Base-by-base conservation (phyloP, 2,797 vertebrate genomes). In the Buceros bicornis region DNA sequence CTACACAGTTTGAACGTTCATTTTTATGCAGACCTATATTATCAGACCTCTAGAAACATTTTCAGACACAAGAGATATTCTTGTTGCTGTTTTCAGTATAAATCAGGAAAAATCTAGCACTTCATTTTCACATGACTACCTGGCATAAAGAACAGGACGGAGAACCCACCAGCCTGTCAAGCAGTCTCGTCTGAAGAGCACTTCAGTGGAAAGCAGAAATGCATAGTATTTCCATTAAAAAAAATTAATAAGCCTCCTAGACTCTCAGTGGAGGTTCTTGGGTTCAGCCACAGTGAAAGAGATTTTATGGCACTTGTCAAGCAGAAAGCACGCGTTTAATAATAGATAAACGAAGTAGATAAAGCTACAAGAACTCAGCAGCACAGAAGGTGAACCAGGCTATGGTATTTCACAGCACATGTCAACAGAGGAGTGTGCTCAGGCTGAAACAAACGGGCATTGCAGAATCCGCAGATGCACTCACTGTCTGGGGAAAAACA, bases 271-370 rank as follows among this genome's bases (percentile, higher is more conserved):
- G 42, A 87, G 53, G 45, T 77, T 94, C 90, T 40, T 87, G 26
- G 45, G 81, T 89, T 94, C 90, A 94, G 57, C 54, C 48, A 92
- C 40, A 77, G 81, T 51, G 67, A 87, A 90, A 85, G 61, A 57
- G 74, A 90, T 94, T 96, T 95, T 93, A 92, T n/a, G 93, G 81
- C 90, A 92, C 88, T 87, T 95, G 73, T 89, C 86, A 93, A 78
- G 79, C 79, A 96, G 91, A 90, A 96, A 87, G 81, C 25, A 77
- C 22, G 33, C 0, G 0, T 93, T 97, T 94, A 96, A 95, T 96
- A 96, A 95, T 92, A 81, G 95, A 95, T 94, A 96, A 96, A 94
- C 0, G 0, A 93, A 80, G 86, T 80, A 87, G 88, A 95, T 89
- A 92, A 92, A 96, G 90, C 95, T 78, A 85, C 81, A 73, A 70